These are phyloP conservation scores for Progne subis DNA, from an alignment of 2,113 vertebrate genomes.

Conservation along the genomic window DNA sequence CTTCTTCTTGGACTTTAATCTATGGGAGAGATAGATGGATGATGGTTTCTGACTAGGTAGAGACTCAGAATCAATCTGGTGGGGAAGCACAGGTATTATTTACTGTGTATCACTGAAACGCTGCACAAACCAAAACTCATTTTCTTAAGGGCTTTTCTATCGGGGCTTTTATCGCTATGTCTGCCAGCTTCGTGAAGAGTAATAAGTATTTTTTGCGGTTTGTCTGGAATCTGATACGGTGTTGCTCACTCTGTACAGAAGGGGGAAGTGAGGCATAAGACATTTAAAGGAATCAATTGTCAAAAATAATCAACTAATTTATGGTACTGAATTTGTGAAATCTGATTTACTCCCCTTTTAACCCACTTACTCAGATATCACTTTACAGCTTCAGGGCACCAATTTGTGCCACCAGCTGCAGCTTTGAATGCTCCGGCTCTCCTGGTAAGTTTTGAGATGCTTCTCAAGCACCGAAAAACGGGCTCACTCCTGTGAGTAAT, in stretches of 20 bases:
- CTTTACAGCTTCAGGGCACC: background rate
- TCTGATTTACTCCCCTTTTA: background rate
- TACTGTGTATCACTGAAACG: background rate
- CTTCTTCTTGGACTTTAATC: background rate
- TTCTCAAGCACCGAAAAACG: background rate
- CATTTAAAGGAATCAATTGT: background rate
- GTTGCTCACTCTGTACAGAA: background rate
- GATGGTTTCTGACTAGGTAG: background rate
- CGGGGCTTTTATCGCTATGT: background rate
- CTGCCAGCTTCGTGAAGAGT: background rate
- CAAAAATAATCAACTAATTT: background rate
- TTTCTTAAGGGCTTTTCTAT: background rate
- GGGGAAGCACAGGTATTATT: background rate
- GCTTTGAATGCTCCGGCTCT: background rate
- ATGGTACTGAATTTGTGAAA: background rate
- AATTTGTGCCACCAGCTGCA: background rate
- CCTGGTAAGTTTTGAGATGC: background rate
- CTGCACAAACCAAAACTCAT: background rate
- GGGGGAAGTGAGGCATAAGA: background rate
- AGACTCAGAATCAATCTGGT: background rate
- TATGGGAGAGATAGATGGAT: background rate
- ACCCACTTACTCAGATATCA: background rate
- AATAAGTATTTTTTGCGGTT: background rate
- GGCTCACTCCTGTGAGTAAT: fast-evolving
- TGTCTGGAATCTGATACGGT: background rate